Evolutionary conservation across 2,888 invertebrate species (phyloP), one percentile per base, ranked within the genome.

Genomic region (Neoascia interrupta): DNA sequence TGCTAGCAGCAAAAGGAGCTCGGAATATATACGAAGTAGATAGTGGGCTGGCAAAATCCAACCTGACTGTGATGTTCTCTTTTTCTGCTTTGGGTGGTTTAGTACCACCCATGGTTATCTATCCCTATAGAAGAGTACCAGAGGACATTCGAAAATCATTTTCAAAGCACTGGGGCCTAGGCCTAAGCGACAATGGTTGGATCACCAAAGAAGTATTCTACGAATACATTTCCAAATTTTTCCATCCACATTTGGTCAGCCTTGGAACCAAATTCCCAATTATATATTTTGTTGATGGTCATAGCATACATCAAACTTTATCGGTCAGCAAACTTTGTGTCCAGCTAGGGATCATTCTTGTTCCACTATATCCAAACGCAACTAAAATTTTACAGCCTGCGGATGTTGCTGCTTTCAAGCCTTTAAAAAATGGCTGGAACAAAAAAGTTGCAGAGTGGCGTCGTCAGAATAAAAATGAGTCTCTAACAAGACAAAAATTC

Each of bases 181-280:
- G 34, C n/a, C 5, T 34, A 34, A 34, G 34, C n/a, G n/a, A n/a
- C n/a, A n/a, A n/a, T n/a, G n/a, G n/a, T n/a, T n/a, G n/a, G n/a
- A n/a, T n/a, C n/a, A n/a, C n/a, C n/a, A n/a, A n/a, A n/a, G n/a
- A n/a, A n/a, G n/a, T n/a, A n/a, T n/a, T 73, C 11, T 49, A 56
- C 16, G 64, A 49, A 43, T 58, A 73, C 18, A 64, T 73, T 31
- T 41, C 19, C 37, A 23, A 70, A 34, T 15, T 70, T 13, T 11
- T 39, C n/a, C n/a, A n/a, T n/a, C n/a, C n/a, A n/a, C n/a, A n/a
- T n/a, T 26, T 26, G 3, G 26, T 26, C 26, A 26, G 26, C 26
- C 5, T 26, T 26, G 26, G 26, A 26, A 26, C 26, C 26, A 3
- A 21, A 10, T 2, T 37, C 10, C 37, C 10, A 15, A 16, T 37